Evolutionary conservation across 2,113 vertebrate genomes (phyloP).

Genomic region (Leuciscus idus): DNA sequence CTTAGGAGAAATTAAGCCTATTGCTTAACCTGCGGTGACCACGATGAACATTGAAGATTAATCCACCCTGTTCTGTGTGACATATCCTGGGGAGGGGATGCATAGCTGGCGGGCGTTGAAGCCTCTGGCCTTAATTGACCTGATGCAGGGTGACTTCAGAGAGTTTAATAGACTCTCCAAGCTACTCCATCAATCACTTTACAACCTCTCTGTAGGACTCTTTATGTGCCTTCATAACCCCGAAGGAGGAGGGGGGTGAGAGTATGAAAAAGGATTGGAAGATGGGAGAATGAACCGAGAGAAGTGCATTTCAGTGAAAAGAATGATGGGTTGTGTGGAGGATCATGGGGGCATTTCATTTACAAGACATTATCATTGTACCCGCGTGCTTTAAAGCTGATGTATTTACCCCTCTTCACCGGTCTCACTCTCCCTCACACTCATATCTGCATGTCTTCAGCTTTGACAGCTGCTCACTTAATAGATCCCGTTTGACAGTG

Average conservation of each 20-base stretch:
- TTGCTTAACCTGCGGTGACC: neutral
- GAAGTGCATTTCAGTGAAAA: neutral
- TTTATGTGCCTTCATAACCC: constrained; percentile 51
- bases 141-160: constrained; percentile 29
- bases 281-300: neutral
- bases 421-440: neutral
- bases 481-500: constrained; percentile 62
- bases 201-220: constrained; percentile 22
- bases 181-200: constrained; percentile 48
- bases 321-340: constrained; percentile 12
- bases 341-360: constrained; percentile 48
- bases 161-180: constrained; percentile 36
- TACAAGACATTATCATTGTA: constrained; percentile 32
- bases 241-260: neutral
- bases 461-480: constrained; percentile 56
- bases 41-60: neutral
- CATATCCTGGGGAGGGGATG: neutral
- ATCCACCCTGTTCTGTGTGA: neutral
- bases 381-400: constrained; percentile 35
- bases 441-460: constrained; percentile 43
- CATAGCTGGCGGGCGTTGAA: neutral
- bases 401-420: constrained; percentile 15
- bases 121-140: constrained; percentile 19
- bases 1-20: neutral
- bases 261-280: neutral